These are phyloP conservation scores for Reticulitermes speratus DNA, from an alignment of 1,140 invertebrate species.

Conservation along the genomic window DNA sequence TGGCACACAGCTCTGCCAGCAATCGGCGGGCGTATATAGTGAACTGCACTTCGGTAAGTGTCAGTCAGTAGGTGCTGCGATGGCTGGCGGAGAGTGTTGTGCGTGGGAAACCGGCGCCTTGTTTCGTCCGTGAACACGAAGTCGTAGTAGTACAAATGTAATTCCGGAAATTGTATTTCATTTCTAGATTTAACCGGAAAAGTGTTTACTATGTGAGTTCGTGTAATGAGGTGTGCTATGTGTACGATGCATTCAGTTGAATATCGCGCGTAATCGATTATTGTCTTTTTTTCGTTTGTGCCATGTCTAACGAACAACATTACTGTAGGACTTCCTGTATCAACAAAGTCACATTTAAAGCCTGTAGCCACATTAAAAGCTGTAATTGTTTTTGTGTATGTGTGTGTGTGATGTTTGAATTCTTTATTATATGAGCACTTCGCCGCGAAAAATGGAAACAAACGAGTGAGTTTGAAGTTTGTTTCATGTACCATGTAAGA, in stretches of 20 bases:
- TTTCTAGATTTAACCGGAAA: too few species aligned
- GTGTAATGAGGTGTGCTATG: too few species aligned
- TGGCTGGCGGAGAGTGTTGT: too few species aligned
- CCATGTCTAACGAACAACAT: background rate
- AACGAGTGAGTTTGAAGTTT: background rate
- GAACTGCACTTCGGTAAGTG: background rate
- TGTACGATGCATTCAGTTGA: too few species aligned
- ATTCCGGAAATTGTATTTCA: too few species aligned
- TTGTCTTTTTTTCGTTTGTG: background rate
- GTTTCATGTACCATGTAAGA: background rate
- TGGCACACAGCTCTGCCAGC: too few species aligned
- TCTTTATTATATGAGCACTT: background rate
- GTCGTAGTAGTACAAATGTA: background rate
- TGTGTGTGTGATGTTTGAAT: background rate
- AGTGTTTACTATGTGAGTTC: background rate
- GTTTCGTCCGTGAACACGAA: background rate
- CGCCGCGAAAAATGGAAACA: background rate
- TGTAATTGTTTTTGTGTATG: background rate
- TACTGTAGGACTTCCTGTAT: background rate
- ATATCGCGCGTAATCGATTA: background rate
- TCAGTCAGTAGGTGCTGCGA: constrained; percentile 24
- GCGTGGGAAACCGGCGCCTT: background rate
- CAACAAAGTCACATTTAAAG: background rate
- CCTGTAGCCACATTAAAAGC: background rate
- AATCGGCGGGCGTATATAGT: constrained; percentile 14